These are phyloP conservation scores for Corythornis leucogaster DNA, from an alignment of 2,797 vertebrate species.

Conservation along the genomic window DNA sequence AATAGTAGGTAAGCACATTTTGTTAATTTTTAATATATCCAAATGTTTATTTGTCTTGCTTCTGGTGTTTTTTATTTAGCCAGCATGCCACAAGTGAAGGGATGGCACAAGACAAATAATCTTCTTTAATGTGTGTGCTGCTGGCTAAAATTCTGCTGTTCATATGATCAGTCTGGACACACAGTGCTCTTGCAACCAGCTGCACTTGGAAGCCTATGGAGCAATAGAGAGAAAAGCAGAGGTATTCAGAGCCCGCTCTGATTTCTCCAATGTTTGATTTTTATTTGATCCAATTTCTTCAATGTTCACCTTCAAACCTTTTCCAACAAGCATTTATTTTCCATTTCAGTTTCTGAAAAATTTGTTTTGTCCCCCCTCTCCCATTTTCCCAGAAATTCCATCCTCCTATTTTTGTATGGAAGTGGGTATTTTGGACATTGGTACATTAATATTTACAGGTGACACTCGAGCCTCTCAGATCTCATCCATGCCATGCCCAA, in stretches of 20 bases:
- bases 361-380: not conserved
- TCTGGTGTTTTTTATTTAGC: not conserved
- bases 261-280: not conserved
- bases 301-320: not conserved
- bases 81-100: not conserved
- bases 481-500: fast-evolving
- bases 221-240: not conserved
- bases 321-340: not conserved
- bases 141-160: not conserved
- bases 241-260: not conserved
- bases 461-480: not conserved
- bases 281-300: fast-evolving
- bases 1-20: not conserved
- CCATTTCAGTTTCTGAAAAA: not conserved
- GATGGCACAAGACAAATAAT: not conserved
- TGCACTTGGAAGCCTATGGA: fast-evolving
- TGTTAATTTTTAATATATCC: not conserved
- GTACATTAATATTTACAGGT: not conserved
- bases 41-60: not conserved
- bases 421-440: not conserved
- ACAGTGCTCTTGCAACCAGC: not conserved
- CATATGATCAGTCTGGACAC: not conserved
- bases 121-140: not conserved
- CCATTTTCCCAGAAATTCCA: not conserved
- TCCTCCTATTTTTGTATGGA: not conserved